Evolutionary conservation across 2,797 vertebrate genomes (phyloP), one percentile per base, ranked within the genome.

Genomic region (Myripristis jacobus): DNA sequence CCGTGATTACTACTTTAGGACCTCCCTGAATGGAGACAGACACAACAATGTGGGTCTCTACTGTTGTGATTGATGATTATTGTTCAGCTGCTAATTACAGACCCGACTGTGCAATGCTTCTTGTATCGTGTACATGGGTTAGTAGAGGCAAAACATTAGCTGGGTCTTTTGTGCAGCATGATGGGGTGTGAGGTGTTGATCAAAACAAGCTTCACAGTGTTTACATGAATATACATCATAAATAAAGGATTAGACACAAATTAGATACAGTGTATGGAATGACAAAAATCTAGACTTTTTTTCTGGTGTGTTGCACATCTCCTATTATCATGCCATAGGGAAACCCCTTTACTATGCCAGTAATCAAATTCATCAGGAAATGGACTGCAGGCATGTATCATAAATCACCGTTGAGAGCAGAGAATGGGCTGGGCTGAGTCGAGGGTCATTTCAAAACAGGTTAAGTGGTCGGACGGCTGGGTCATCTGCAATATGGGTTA

Each of bases 401-500:
- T 93, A 91, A 92, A 92, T 94, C 92, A 91, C 31, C 69, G 67
- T 27, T 86, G 65, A 86, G 76, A 88, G 84, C 74, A 75, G 60
- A 79, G 79, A 80, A 56, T 29, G 66, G 84, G 70, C 63, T 73
- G 59, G 79, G 80, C 72, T 83, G 69, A 86, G 90, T 79, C 70
- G 75, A 72, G 79, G 78, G 76, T 65, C 79, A 76, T 85, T 82
- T 77, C 52, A 75, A 82, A 82, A 66, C 66, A 73, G 88, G 87
- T 90, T 88, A 92, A 92, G 90, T 90, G 88, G 85, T 83, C 77
- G 85, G 84, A 78, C 85, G 82, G 81, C 83, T 85, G 71, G 81
- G 88, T 86, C 83, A 87, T 80, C 24, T 4, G 27, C 75, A 79
- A 80, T 71, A 85, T 70, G 70, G 81, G 79, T 74, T 66, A 71